These are phyloP conservation scores for Pontoporia blainvillei DNA, from an alignment of 2,113 vertebrate species.

Conservation along the genomic window DNA sequence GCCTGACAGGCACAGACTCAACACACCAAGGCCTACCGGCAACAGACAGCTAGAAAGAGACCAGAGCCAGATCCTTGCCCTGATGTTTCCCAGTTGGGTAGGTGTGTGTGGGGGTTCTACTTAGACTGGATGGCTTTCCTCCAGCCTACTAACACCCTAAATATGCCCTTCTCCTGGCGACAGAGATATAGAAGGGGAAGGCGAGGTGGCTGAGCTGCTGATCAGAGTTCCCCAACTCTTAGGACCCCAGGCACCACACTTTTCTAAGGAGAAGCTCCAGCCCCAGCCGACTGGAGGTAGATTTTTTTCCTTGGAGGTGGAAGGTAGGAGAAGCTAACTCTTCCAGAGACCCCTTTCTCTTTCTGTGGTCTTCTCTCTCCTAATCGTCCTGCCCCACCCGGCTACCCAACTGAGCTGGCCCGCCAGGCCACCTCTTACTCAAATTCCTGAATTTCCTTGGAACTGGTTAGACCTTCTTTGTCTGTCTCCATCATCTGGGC, in stretches of 20 bases:
- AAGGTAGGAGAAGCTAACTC: neutral
- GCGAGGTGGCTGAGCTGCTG: neutral
- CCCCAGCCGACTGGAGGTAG: neutral
- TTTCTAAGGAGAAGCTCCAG: constrained; percentile 17
- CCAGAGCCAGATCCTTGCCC: constrained; percentile 44
- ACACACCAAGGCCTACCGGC: constrained; percentile 54
- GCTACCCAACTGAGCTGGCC: constrained; percentile 35
- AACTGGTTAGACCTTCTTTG: constrained; percentile 75
- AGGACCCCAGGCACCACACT: neutral
- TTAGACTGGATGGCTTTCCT: constrained; percentile 65
- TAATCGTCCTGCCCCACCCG: constrained; percentile 51
- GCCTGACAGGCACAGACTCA: constrained; percentile 14
- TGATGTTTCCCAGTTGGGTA: constrained; percentile 31
- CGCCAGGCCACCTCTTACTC: constrained; percentile 23
- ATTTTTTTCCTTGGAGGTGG: neutral
- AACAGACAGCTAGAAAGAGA: constrained; percentile 28
- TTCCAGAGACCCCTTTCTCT: neutral
- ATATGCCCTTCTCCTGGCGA: neutral
- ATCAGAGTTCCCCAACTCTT: constrained; percentile 52
- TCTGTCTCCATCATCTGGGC: constrained; percentile 71
- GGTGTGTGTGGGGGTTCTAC: neutral
- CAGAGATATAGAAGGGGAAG: neutral
- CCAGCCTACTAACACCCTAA: neutral
- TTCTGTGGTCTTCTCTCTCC: neutral
- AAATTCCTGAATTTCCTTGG: constrained; percentile 75